Evolutionary conservation across 2,888 invertebrate genomes (phyloP).

Genomic region (Nemoura dubitans): DNA sequence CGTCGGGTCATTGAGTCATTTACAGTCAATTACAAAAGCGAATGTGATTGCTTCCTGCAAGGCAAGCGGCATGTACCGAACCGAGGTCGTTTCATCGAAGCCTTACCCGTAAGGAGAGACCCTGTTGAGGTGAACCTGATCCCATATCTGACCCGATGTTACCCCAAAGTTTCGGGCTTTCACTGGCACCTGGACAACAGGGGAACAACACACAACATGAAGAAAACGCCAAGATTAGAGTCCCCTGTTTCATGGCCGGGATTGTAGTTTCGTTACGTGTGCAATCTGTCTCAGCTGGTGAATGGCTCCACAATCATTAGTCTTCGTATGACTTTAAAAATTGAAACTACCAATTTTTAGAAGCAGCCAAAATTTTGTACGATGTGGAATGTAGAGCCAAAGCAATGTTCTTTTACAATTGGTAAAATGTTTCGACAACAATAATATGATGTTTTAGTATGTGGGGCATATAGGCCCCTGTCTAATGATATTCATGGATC

Average conservation of each 20-base stretch:
- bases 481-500: neutral
- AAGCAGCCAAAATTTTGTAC: too few species aligned
- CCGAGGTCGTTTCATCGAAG: conserved; percentile 25
- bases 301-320: neutral
- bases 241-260: conserved; percentile 2
- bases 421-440: too few species aligned
- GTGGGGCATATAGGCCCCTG: too few species aligned
- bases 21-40: neutral
- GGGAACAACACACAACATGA: conserved; percentile 43
- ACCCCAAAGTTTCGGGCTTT: conserved; percentile 66
- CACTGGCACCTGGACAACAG: conserved; percentile 62
- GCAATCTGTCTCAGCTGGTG: neutral
- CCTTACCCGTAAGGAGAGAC: conserved; percentile 69
- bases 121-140: conserved; percentile 64
- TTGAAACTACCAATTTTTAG: too few species aligned
- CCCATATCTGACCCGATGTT: conserved; percentile 63
- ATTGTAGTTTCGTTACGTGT: neutral
- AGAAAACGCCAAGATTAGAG: conserved; percentile 33
- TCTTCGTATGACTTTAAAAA: too few species aligned
- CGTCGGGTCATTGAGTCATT: neutral
- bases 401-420: too few species aligned
- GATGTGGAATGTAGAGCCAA: too few species aligned
- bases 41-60: conserved; percentile 4
- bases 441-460: too few species aligned
- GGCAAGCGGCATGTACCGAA: neutral